Conservation (phyloP, 2,797 vertebrate genomes). For the Cryptoprocta ferox region DNA sequence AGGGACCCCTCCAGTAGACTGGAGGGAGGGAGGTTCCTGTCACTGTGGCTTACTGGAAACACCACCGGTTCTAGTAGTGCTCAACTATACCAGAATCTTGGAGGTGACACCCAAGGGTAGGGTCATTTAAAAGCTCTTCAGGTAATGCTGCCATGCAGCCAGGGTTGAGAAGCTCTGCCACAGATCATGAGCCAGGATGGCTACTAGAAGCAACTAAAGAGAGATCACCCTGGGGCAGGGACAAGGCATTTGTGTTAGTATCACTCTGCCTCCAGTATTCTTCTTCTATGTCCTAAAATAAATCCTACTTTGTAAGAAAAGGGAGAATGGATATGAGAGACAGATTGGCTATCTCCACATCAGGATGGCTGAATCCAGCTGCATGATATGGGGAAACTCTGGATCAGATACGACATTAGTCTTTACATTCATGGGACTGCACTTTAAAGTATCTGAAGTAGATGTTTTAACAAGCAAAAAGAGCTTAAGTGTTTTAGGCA, state of each 20-base stretch:
- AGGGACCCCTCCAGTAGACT: not conserved
- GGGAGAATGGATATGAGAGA: accelerated
- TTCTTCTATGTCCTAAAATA: not conserved
- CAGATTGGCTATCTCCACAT: not conserved
- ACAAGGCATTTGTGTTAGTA: not conserved
- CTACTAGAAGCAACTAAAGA: not conserved
- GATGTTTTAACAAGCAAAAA: not conserved
- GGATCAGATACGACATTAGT: not conserved
- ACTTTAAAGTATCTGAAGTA: not conserved
- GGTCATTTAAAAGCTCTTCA: not conserved
- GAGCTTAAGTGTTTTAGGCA: not conserved
- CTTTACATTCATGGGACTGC: not conserved
- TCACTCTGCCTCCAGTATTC: not conserved
- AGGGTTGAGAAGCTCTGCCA: not conserved
- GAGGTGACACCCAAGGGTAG: not conserved
- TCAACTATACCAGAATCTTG: not conserved
- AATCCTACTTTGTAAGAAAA: not conserved
- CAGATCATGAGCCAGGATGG: not conserved
- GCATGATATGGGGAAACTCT: accelerated
- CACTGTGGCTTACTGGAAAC: not conserved
- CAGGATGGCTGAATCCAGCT: not conserved
- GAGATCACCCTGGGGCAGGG: not conserved
- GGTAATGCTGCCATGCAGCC: not conserved
- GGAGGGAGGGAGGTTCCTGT: not conserved
- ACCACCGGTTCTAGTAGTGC: not conserved